These are phyloP conservation scores for Poliocrania exsul DNA, from an alignment of 2,797 vertebrate species.

Conservation along the genomic window DNA sequence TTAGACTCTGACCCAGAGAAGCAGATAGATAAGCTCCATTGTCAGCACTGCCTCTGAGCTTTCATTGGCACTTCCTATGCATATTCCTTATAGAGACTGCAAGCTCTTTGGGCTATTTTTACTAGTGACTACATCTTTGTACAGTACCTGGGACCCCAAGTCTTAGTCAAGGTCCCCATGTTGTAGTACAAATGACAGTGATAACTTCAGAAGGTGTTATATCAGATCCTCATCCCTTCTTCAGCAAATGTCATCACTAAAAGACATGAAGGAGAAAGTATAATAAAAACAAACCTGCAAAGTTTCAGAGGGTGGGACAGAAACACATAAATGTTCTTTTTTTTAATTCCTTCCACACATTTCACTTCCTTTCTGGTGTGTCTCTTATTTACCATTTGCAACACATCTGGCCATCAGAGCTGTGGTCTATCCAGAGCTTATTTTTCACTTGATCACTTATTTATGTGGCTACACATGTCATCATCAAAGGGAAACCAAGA, in stretches of 20 bases:
- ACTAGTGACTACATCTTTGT: not conserved
- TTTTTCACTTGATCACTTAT: slow-evolving; percentile 12
- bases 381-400: not conserved
- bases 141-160: not conserved
- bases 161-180: not conserved
- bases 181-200: not conserved
- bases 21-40: not conserved
- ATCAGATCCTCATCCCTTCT: not conserved
- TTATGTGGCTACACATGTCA: not conserved
- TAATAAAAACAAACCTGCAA: not conserved
- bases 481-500: not conserved
- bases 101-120: not conserved
- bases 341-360: not conserved
- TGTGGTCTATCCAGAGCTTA: not conserved
- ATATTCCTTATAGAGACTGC: not conserved
- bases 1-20: not conserved
- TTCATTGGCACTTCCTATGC: not conserved
- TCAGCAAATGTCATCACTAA: not conserved
- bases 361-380: not conserved
- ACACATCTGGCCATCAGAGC: not conserved
- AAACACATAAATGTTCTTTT: not conserved
- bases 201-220: not conserved
- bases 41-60: not conserved
- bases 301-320: not conserved
- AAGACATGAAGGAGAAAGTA: not conserved